Evolutionary conservation across 2,113 vertebrate genomes (phyloP).

Genomic region (Kryptolebias marmoratus): DNA sequence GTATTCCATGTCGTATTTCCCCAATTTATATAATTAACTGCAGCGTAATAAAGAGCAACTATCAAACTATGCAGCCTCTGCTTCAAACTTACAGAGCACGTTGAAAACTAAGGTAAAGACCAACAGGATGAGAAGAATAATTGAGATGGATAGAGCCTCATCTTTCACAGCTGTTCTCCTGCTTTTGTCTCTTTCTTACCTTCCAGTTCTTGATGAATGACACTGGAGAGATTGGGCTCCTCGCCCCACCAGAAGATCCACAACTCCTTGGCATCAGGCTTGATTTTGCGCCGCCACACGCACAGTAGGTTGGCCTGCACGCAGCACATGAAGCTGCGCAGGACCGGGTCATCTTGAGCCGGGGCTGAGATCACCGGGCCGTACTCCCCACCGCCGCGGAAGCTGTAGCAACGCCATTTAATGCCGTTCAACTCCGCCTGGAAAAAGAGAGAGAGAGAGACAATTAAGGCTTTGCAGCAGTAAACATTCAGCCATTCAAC

Average conservation of each 20-base stretch:
- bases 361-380: slow-evolving; percentile 97
- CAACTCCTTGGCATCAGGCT: slow-evolving; percentile 91
- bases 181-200: slow-evolving; percentile 81
- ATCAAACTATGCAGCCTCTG: slow-evolving; percentile 41
- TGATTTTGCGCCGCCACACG: slow-evolving; percentile 95
- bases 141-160: slow-evolving; percentile 34
- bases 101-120: slow-evolving; percentile 24
- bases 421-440: slow-evolving; percentile 98
- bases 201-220: slow-evolving; percentile 96
- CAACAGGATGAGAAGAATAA: slow-evolving; percentile 42
- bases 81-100: slow-evolving; percentile 41
- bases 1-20: slow-evolving; percentile 16
- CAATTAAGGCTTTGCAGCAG: background rate
- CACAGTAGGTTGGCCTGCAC: slow-evolving; percentile 96
- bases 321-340: slow-evolving; percentile 97
- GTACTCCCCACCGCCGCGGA: slow-evolving; percentile 92
- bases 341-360: slow-evolving; percentile 96
- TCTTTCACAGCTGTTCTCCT: slow-evolving; percentile 27
- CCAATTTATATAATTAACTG: slow-evolving; percentile 24
- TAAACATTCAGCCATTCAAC: slow-evolving; percentile 15
- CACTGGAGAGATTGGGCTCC: slow-evolving; percentile 90
- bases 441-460: background rate
- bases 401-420: slow-evolving; percentile 99
- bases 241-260: slow-evolving; percentile 99
- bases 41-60: slow-evolving; percentile 37